Evolutionary conservation across 2,113 vertebrate genomes (phyloP).

Genomic region (Gnathonemus longibarbis): DNA sequence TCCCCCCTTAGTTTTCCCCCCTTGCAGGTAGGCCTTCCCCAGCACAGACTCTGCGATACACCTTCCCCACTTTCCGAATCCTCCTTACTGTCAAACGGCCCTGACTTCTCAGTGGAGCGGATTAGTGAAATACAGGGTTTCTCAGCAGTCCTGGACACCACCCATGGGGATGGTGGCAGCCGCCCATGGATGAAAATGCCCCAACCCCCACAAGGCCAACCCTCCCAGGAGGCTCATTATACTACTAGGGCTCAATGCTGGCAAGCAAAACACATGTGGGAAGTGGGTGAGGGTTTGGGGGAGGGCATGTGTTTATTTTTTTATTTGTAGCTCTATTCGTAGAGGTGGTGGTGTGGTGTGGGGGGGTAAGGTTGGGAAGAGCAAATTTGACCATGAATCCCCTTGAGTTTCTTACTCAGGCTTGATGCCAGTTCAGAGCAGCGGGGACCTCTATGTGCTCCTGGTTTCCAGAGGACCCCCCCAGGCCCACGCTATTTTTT

Average conservation of each 20-base stretch:
- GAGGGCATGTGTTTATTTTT: not conserved
- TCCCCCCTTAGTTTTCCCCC: not conserved
- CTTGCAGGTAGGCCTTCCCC: not conserved
- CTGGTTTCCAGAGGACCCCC: not conserved
- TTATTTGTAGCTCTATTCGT: not conserved
- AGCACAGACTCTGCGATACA: slow-evolving; percentile 33
- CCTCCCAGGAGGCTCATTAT: slow-evolving; percentile 23
- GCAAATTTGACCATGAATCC: not conserved
- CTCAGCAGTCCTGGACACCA: slow-evolving; percentile 28
- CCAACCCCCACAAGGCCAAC: not conserved
- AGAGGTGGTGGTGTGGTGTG: not conserved
- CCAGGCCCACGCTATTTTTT: not conserved
- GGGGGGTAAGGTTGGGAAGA: not conserved
- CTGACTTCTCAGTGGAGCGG: slow-evolving; percentile 34
- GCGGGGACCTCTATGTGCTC: not conserved
- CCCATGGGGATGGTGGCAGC: slow-evolving; percentile 6
- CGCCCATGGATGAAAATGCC: not conserved
- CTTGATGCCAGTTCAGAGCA: not conserved
- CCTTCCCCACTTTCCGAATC: slow-evolving; percentile 39
- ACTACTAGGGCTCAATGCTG: not conserved
- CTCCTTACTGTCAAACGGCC: slow-evolving; percentile 44
- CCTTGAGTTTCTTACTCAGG: not conserved
- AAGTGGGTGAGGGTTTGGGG: not conserved
- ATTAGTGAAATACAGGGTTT: slow-evolving; percentile 30
- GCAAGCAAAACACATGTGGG: not conserved